Base-by-base conservation (phyloP, 2,113 vertebrate genomes). In the Plectropomus leopardus region DNA sequence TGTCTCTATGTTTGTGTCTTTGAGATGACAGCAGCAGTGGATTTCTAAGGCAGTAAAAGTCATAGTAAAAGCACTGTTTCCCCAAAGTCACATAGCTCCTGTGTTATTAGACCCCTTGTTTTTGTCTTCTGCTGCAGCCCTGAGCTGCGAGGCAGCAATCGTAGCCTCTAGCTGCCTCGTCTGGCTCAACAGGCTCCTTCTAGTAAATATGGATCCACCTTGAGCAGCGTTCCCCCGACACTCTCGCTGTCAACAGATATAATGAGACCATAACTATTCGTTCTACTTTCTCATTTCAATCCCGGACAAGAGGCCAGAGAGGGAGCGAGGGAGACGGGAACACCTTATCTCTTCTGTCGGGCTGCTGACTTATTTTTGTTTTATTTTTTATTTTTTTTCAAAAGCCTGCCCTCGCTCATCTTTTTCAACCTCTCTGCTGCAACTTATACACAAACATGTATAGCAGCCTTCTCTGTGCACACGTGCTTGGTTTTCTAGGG, bases 181-280 rank as follows among this genome's bases (percentile, higher is more conserved):
- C 70, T 72, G 61, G 64, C 74, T 85, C 65, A 80, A 72, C 87
- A 77, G 58, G 58, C 85, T 71, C 21, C 66, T 71, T 82, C 77
- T 61, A 55, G 73, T 86, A 83, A 85, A 90, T 82, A 80, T 86
- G 67, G 63, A 83, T 83, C 78, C 64, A 69, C 73, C 73, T 86
- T 59, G 40, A 78, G 69, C 55, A 69, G 65, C n/a, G 10, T 57
- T 88, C 83, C 70, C 76, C 32, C 11, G 66, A 73, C 55, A 48
- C 53, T 19, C n/a, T 63, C 58, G 64, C 78, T 82, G 72, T 88
- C 89, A 86, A 67, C 83, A 72, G 76, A 78, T 78, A 82, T 90
- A 89, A 91, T 84, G 84, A 90, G 83, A 72, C 59, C 74, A 76
- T 87, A 85, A 91, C 82, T 91, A 85, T 84, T 89, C 42, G 40